Evolutionary conservation across 2,113 vertebrate species (phyloP).

Genomic region (Nycticebus coucang): DNA sequence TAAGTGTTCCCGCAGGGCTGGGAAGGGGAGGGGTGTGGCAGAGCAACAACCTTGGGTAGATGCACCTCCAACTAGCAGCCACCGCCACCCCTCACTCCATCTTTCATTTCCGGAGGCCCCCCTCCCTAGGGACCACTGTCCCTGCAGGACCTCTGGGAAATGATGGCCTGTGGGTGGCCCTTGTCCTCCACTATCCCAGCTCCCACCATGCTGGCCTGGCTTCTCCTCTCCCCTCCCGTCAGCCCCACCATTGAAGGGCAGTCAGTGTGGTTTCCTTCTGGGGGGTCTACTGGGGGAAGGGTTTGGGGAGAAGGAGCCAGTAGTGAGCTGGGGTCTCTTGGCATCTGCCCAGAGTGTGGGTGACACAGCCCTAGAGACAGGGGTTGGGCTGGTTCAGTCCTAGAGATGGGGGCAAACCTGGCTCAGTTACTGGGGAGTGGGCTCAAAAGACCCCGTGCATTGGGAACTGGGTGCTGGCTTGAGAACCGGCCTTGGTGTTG

Average conservation of each 20-base stretch:
- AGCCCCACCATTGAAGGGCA: background rate
- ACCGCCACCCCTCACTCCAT: fast-evolving
- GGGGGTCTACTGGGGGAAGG: too few relatives aligned
- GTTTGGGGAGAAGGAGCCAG: too few relatives aligned
- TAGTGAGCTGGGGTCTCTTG: background rate
- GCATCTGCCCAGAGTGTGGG: background rate
- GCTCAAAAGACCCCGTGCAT: background rate
- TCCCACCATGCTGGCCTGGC: fast-evolving
- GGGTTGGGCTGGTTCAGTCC: too few relatives aligned
- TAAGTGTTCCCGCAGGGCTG: background rate
- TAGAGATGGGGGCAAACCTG: background rate
- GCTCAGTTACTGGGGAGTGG: fast-evolving
- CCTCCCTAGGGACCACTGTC: background rate
- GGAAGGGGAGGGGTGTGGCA: background rate
- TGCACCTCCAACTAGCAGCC: background rate
- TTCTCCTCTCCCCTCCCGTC: fast-evolving
- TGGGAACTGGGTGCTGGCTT: too few relatives aligned
- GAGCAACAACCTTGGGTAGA: background rate
- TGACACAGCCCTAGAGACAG: background rate
- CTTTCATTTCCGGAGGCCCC: background rate
- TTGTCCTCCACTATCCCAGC: fast-evolving
- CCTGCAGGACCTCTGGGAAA: background rate
- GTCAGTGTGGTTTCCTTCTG: background rate
- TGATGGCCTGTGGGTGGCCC: background rate
- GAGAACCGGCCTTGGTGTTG: background rate